Percentiles rank a stretch among this genome's conserved stretches.
Evolutionary conservation across 2,797 vertebrate species (phyloP).

Genomic region (Xenops minutus): DNA sequence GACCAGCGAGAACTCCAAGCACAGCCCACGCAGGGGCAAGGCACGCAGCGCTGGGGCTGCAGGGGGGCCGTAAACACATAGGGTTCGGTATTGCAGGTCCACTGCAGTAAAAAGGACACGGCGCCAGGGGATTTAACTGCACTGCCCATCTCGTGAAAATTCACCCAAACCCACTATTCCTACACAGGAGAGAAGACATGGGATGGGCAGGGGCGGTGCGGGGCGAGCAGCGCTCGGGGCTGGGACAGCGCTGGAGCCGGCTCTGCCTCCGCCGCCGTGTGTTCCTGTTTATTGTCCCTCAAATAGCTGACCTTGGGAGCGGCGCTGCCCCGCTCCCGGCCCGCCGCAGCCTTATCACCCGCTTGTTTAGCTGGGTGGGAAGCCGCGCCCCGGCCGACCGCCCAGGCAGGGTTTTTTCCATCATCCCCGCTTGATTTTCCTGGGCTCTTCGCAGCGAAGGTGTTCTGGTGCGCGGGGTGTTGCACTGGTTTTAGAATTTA

Average conservation of each 20-base stretch:
- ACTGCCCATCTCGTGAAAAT: background rate
- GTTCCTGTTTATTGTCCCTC: slow-evolving; percentile 31
- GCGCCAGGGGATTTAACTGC: background rate
- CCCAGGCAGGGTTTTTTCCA: slow-evolving; percentile 30
- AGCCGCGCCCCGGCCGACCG: background rate
- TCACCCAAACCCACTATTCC: background rate
- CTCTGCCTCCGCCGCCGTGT: background rate
- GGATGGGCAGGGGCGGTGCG: too few species aligned
- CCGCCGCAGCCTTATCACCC: background rate
- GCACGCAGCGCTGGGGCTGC: background rate
- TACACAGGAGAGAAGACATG: accelerated
- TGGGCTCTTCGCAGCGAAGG: background rate
- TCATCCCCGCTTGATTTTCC: background rate
- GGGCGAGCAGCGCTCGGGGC: background rate
- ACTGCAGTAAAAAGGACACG: accelerated
- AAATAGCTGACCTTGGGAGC: slow-evolving; percentile 52
- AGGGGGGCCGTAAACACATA: background rate
- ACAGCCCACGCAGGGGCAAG: background rate
- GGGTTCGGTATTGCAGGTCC: background rate
- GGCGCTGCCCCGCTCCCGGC: background rate
- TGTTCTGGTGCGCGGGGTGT: background rate
- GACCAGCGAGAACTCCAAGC: background rate
- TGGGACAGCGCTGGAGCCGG: background rate
- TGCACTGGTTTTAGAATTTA: background rate
- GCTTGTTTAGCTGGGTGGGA: slow-evolving; percentile 45